Evolutionary conservation across 2,113 vertebrate species (phyloP), one percentile per base, ranked within the genome.

Genomic region (Apeltes quadracus): DNA sequence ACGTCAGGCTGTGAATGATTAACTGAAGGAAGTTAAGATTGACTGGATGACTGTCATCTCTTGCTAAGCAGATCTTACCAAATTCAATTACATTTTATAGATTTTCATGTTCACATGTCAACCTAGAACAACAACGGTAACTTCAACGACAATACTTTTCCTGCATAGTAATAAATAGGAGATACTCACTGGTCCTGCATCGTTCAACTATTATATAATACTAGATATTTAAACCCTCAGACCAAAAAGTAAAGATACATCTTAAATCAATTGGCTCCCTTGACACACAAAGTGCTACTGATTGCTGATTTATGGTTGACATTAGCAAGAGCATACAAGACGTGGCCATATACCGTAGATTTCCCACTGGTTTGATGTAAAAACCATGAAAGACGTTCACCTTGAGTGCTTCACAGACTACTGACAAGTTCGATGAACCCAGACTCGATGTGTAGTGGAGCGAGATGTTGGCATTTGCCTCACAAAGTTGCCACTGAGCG

Each of bases 1-100:
- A 44, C 1, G 23, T 12, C n/a, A 55, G 32, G 25, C 38, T 23
- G 32, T 79, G 56, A 76, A 80, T 82, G 5, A 54, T 70, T 72
- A 68, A 77, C 81, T 57, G 39, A 20, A 36, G 64, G 14, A 36
- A 10, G 36, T 13, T 10, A 13, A 25, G 15, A 61, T n/a, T 25
- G n/a, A 0, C 27, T 29, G 5, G 5, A 16, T 63, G 22, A 7
- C 53, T 56, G 18, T 51, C 1, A 23, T 44, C 10, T 34, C 15
- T 36, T 8, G 41, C 58, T 2, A 6, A 3, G 48, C 67, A 53
- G 2, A 18, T 38, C 4, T 11, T 23, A 15, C 20, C 27, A 15
- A 34, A 18, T 64, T 7, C 7, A 1, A 18, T 36, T 69, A 18
- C 2, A 48, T 12, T 11, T 39, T 57, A 48, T 12, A 23, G 11